Percentiles rank a stretch among this genome's conserved stretches.
phyloP scores from a whole-genome alignment of 2,113 vertebrate genomes.

The Harpagus bidentatus region DNA sequence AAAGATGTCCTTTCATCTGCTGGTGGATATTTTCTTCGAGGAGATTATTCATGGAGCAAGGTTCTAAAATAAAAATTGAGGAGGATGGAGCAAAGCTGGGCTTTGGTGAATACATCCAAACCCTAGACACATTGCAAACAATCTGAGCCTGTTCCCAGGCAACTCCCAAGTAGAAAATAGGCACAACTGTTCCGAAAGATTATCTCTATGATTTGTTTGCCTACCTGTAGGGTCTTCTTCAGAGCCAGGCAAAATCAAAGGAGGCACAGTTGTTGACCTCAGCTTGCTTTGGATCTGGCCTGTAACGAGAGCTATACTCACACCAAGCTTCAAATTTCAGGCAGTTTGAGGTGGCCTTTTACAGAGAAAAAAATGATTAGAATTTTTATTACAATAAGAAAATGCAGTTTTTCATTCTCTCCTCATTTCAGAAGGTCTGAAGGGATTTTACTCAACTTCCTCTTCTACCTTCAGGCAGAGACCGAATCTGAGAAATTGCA shows the following conservation, averaged over 20 bases:
- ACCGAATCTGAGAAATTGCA: conserved; percentile 44
- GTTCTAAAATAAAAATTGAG: conserved; percentile 70
- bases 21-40: conserved; percentile 32
- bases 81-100: conserved; percentile 61
- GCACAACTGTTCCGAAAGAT: background rate
- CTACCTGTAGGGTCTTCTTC: conserved; percentile 33
- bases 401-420: conserved; percentile 42
- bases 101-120: conserved; percentile 59
- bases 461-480: conserved; percentile 48
- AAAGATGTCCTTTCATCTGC: conserved; percentile 47
- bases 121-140: conserved; percentile 53
- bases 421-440: conserved; percentile 9
- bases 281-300: background rate
- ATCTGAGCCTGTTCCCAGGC: conserved; percentile 59
- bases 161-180: conserved; percentile 64
- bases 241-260: background rate
- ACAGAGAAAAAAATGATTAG: background rate
- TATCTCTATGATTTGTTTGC: conserved; percentile 14
- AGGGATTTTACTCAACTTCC: conserved; percentile 55
- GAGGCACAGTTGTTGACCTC: background rate
- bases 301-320: background rate
- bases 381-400: conserved; percentile 41
- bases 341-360: conserved; percentile 30
- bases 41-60: conserved; percentile 61
- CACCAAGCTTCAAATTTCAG: background rate